Evolutionary conservation across 2,797 vertebrate genomes (phyloP), one percentile per base, ranked within the genome.

Genomic region (Sebastes melanostomus): DNA sequence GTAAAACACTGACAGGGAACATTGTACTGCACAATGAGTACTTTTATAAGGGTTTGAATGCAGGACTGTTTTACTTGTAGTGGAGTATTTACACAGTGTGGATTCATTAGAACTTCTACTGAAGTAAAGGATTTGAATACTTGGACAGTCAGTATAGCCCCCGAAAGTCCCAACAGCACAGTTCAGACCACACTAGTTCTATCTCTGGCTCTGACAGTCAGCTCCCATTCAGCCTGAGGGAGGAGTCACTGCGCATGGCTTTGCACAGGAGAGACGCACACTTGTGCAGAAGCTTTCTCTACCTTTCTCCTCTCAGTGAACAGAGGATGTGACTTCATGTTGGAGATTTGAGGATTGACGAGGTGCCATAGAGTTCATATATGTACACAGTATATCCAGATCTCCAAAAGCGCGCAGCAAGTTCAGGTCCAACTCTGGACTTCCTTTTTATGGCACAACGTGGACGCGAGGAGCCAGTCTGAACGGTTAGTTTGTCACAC

Each of bases 201-300:
- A 46, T 46, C 42, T 46, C 14, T 46, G 42, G 42, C 42, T 46
- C 58, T 18, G 27, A 60, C 61, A 1, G 60, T 22, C 60, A 22
- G 13, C 30, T 52, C 6, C n/a, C 18, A 8, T 11, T 30, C 22
- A 8, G 59, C 46, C 67, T 18, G 74, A 69, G 71, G 83, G 88
- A 80, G 88, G 85, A 83, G 86, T 71, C 73, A 30, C 2, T 14
- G 73, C 10, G 69, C 72, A 34, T 1, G 16, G 6, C 13, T 14
- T 14, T 5, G 36, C 54, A 6, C 73, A 13, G 56, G 54, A 34
- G 56, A 4, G 14, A 25, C 63, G 18, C 36, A 2, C 22, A 22
- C 22, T 1, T 1, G 16, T 12, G 1, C n/a, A 2, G 18, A 5
- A n/a, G 13, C 4, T 46, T 8, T 12, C 8, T 1, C 4, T 10